Base-by-base conservation (phyloP, 2,113 vertebrate species). In the Amphiprion ocellaris region DNA sequence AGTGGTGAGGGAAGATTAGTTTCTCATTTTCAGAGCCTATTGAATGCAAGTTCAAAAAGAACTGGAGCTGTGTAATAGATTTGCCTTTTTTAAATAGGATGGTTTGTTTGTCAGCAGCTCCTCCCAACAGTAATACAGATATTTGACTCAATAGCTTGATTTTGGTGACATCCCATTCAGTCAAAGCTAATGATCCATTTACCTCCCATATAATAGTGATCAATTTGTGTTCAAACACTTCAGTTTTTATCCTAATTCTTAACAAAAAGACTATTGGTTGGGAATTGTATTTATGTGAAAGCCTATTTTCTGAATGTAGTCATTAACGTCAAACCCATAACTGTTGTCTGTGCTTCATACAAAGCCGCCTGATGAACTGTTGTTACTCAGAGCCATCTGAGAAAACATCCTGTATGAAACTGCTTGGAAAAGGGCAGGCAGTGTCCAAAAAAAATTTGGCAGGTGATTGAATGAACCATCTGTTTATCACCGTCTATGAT, bases 111-210 rank as follows among this genome's bases (percentile, higher is more conserved):
- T 44, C 33, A 47, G 17, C 54, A n/a, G 37, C 44, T 62, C 55
- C 24, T 39, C 24, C 2, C 2, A 0, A 26, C 14, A 28, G 14
- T 10, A 52, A 44, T 33, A 17, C 30, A 49, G 11, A 59, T 17
- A 55, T 54, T 9, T 56, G 17, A 75, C 41, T 74, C 12, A 5
- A 30, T 24, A 33, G 7, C 37, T 41, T 28, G 5, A 46, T 50
- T 67, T 0, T 15, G 24, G 17, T 12, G n/a, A 58, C 64, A 54
- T n/a, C 63, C 23, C 17, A 61, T 41, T 78, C 47, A 65, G 47
- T 24, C 58, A 28, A 28, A 49, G 55, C 39, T 62, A 65, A 73
- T 58, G 59, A 70, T n/a, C 68, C 62, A 47, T 77, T 79, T 72
- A 64, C 49, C 49, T 41, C 41, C 41, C 1, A 9, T 10, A 16